These are phyloP conservation scores for Formica exsecta DNA, from an alignment of 1,140 invertebrate species.

Conservation along the genomic window DNA sequence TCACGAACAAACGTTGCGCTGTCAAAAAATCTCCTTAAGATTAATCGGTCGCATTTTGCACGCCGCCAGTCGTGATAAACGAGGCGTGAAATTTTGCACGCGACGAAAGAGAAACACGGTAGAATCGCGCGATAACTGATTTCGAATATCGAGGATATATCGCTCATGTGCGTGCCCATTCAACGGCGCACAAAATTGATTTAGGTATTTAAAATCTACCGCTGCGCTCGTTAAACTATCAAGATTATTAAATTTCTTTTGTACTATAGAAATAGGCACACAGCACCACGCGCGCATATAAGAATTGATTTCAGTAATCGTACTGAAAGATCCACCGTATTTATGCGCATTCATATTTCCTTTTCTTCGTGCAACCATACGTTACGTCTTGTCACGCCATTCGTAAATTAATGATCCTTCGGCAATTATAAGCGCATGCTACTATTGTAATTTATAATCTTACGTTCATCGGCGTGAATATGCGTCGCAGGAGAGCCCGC, in stretches of 20 bases:
- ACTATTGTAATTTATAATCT: conserved; percentile 62
- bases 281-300: not conserved
- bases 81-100: conserved; percentile 45
- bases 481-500: not conserved
- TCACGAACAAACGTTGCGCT: not conserved
- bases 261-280: not conserved
- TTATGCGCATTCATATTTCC: conserved; percentile 32
- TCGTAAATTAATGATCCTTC: conserved; percentile 59
- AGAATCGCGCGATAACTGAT: conserved; percentile 60
- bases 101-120: conserved; percentile 38
- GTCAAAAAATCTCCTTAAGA: conserved; percentile 39
- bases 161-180: conserved; percentile 21
- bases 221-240: conserved; percentile 31
- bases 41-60: conserved; percentile 43
- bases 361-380: not conserved
- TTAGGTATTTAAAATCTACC: conserved; percentile 39
- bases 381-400: conserved; percentile 19
- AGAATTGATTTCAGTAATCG: conserved; percentile 50
- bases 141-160: conserved; percentile 45
- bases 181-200: conserved; percentile 50
- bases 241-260: conserved; percentile 53
- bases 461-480: conserved; percentile 23
- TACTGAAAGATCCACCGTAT: not conserved
- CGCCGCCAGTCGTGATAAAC: conserved; percentile 42
- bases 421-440: conserved; percentile 54